Percentiles rank a stretch among this genome's conserved stretches.
These are phyloP conservation scores for Thera britannica DNA, from an alignment of 2,888 invertebrate species.

Conservation along the genomic window DNA sequence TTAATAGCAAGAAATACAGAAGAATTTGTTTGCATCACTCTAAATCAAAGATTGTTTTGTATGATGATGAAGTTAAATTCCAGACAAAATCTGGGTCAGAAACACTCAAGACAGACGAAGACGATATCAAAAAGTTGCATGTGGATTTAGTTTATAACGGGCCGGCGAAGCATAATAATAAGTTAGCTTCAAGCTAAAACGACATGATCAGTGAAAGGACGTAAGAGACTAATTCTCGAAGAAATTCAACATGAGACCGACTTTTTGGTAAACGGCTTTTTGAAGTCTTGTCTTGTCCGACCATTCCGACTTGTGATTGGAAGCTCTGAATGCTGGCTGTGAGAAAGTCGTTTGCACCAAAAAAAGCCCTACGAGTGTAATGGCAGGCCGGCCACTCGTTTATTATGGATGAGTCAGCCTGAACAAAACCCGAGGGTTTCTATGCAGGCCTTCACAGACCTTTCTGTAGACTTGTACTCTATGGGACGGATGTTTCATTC, in stretches of 20 bases:
- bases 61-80: not conserved
- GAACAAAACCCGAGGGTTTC: slow-evolving; percentile 45
- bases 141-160: too few species aligned
- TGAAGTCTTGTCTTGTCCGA: not conserved
- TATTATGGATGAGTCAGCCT: slow-evolving; percentile 61
- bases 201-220: too few species aligned
- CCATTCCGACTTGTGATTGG: slow-evolving; percentile 2
- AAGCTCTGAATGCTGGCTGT: slow-evolving; percentile 25
- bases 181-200: too few species aligned
- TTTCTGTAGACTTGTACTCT: not conserved
- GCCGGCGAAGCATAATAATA: too few species aligned
- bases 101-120: too few species aligned
- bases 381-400: slow-evolving; percentile 57
- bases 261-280: not conserved
- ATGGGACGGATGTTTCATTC: not conserved
- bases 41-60: too few species aligned
- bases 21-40: too few species aligned
- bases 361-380: slow-evolving; percentile 36
- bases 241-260: not conserved
- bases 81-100: too few species aligned
- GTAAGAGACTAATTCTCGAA: not conserved
- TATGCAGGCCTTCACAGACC: not conserved
- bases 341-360: slow-evolving; percentile 39
- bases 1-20: too few species aligned
- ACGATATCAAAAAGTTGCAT: too few species aligned